phyloP scores from a whole-genome alignment of 2,888 invertebrate genomes.

The Nemapogon koenigi region DNA sequence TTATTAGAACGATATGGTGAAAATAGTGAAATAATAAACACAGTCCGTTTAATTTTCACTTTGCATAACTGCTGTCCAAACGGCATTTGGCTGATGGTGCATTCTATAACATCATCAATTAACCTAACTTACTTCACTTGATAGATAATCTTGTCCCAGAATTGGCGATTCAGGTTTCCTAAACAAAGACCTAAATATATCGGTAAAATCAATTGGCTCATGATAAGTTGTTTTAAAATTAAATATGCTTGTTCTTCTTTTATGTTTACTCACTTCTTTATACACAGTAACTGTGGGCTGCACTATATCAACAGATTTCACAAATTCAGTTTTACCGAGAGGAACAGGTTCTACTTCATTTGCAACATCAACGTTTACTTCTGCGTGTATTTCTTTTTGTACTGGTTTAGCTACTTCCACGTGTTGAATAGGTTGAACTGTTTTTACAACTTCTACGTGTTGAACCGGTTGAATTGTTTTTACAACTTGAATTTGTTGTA shows the following conservation, averaged over 20 bases:
- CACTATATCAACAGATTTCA: conserved; percentile 22
- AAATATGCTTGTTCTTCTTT: conserved; percentile 16
- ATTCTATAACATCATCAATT: background rate
- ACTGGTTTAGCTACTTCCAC: conserved; percentile 14
- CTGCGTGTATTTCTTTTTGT: conserved; percentile 27
- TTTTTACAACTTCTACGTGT: conserved; percentile 22
- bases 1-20: background rate
- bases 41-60: background rate
- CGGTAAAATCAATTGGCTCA: conserved; percentile 23
- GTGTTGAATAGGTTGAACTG: conserved; percentile 17
- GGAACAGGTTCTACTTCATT: conserved; percentile 34
- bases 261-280: conserved; percentile 45
- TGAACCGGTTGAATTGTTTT: conserved; percentile 16
- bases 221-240: conserved; percentile 14
- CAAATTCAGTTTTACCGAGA: conserved; percentile 17
- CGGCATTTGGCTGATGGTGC: conserved; percentile 31
- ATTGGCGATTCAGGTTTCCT: conserved; percentile 21
- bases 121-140: conserved; percentile 2
- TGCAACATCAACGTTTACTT: conserved; percentile 28
- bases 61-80: conserved; percentile 22
- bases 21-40: background rate
- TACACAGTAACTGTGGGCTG: conserved; percentile 20
- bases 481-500: conserved; percentile 17
- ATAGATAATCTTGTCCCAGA: background rate
- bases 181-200: conserved; percentile 27